Conservation (phyloP, 2,113 vertebrate genomes). For the Myiozetetes cayanensis region DNA sequence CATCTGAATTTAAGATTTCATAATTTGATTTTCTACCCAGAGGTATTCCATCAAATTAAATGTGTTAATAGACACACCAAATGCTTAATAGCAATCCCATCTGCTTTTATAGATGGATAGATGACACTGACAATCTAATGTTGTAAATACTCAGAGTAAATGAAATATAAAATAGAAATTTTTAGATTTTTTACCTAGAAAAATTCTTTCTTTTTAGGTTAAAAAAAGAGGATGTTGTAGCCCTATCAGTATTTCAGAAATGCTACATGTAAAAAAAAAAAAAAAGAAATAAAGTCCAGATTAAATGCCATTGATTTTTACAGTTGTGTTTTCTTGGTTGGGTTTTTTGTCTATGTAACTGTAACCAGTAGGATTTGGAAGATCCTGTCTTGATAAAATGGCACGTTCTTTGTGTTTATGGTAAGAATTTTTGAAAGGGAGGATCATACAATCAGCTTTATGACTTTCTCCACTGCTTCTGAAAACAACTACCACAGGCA, state of each 20-base stretch:
- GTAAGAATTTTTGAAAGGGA: neutral
- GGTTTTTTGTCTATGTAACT: neutral
- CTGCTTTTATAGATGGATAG: neutral
- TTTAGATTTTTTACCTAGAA: neutral
- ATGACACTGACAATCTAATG: neutral
- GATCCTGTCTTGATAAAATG: neutral
- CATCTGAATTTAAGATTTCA: neutral
- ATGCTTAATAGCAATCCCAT: neutral
- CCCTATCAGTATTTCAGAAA: neutral
- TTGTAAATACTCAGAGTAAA: neutral
- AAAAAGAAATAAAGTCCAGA: neutral
- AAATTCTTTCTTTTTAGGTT: neutral
- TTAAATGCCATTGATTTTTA: neutral
- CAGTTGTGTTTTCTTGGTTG: fast-evolving
- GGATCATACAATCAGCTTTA: neutral
- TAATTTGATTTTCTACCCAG: neutral
- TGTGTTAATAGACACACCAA: neutral
- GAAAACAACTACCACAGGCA: neutral
- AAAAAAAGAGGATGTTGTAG: neutral
- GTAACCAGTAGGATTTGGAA: neutral
- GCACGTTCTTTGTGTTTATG: neutral
- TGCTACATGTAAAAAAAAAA: neutral
- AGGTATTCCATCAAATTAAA: neutral
- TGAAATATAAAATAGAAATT: neutral
- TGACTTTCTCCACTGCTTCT: neutral